Conservation (phyloP, 1,140 invertebrate species). For the Rhopalosiphum padi region DNA sequence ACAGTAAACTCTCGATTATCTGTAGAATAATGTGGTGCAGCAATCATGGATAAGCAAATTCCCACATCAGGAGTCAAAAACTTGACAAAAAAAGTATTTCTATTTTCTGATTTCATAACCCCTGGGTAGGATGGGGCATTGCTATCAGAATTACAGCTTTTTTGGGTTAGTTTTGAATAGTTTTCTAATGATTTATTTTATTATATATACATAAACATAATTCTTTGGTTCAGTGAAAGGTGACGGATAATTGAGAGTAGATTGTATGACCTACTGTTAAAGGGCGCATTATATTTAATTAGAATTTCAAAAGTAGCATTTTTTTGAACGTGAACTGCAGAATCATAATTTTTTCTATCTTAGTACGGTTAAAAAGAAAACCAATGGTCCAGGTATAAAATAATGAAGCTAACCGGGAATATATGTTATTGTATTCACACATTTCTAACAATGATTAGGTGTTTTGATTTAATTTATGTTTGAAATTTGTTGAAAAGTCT, state of each 20-base stretch:
- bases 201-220: not conserved
- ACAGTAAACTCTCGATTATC: conserved; percentile 3
- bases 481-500: not conserved
- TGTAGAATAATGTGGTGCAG: not conserved
- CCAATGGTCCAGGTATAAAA: not conserved
- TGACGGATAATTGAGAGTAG: not conserved
- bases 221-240: not conserved
- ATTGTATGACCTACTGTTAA: not conserved
- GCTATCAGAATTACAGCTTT: not conserved
- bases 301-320: too few relatives aligned
- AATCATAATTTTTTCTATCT: not conserved
- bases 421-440: not conserved
- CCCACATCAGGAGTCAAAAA: not conserved
- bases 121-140: too few relatives aligned
- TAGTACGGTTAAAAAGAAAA: not conserved
- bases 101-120: not conserved
- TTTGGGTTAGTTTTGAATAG: not conserved
- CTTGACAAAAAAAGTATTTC: not conserved
- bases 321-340: not conserved
- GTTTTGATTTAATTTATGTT: not conserved
- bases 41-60: not conserved
- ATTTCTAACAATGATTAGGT: not conserved
- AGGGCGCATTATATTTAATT: too few relatives aligned
- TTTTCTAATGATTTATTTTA: too few relatives aligned
- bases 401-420: not conserved